Conservation (phyloP, 2,113 vertebrate genomes). For the Ceyx cyanopectus region DNA sequence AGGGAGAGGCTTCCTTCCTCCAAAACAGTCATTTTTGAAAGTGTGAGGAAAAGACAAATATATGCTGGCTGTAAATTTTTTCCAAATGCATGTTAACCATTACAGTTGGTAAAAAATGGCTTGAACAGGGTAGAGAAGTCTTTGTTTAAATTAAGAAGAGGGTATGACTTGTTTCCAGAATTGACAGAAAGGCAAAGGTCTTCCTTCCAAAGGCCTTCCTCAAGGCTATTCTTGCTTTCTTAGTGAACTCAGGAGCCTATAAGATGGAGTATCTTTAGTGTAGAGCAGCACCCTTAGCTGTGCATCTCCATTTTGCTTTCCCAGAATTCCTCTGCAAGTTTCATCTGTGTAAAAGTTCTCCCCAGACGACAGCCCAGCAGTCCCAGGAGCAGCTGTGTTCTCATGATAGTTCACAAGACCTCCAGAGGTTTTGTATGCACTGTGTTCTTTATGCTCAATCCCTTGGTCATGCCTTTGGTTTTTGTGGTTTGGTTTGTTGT, state of each 20-base stretch:
- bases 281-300: neutral
- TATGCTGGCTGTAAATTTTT: neutral
- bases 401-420: neutral
- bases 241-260: neutral
- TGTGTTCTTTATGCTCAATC: neutral
- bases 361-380: neutral
- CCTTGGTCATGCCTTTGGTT: neutral
- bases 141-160: neutral
- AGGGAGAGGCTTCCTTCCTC: slow-evolving; percentile 43
- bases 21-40: neutral
- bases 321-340: neutral
- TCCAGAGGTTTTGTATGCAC: neutral
- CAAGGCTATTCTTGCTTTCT: neutral
- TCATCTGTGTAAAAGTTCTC: neutral
- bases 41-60: neutral
- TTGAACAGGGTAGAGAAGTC: neutral
- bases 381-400: neutral
- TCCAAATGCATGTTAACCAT: neutral
- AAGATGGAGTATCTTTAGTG: neutral
- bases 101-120: neutral
- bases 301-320: neutral
- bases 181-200: neutral
- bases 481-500: no score
- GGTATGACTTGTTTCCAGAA: neutral
- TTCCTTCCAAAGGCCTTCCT: neutral